Percentiles rank a stretch among this genome's conserved stretches.
These are phyloP conservation scores for Acanthaster planci DNA, from an alignment of 35 echinoderm and acorn worm genomes.

Conservation along the genomic window DNA sequence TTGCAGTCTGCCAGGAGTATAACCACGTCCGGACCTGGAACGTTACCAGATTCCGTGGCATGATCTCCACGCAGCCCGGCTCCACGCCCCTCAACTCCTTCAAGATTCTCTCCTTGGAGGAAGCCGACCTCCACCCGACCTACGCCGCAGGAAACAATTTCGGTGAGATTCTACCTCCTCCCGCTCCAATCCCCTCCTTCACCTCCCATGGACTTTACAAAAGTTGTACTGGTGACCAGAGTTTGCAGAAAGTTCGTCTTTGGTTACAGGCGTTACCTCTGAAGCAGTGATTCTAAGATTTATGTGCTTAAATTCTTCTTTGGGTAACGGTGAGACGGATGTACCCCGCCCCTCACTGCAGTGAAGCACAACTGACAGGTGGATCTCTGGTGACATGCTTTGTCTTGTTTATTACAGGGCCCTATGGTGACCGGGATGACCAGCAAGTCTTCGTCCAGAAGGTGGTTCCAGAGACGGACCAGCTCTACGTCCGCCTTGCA, in stretches of 20 bases:
- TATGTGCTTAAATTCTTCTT: too few relatives aligned
- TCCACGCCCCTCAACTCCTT: slow-evolving; percentile 89
- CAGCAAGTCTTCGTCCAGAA: slow-evolving; percentile 97
- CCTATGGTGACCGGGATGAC: slow-evolving; percentile 93
- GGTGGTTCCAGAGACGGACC: slow-evolving; percentile 97
- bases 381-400: too few relatives aligned
- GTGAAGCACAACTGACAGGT: too few relatives aligned
- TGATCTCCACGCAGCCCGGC: slow-evolving; percentile 97
- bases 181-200: too few relatives aligned
- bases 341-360: too few relatives aligned
- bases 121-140: slow-evolving; percentile 66
- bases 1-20: slow-evolving; percentile 86
- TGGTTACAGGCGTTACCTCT: too few relatives aligned
- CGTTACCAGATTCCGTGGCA: slow-evolving; percentile 88
- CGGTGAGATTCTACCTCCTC: too few relatives aligned
- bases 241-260: too few relatives aligned
- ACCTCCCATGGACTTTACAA: too few relatives aligned
- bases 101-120: slow-evolving; percentile 87
- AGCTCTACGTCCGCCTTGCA: slow-evolving; percentile 87
- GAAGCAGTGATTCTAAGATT: too few relatives aligned
- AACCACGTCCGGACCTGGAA: slow-evolving; percentile 95
- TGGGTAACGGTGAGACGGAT: too few relatives aligned
- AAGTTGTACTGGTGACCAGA: too few relatives aligned
- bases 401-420: slow-evolving; percentile 57
- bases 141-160: slow-evolving; percentile 90